These are phyloP conservation scores for Euplexia lucipara DNA, from an alignment of 2,888 invertebrate species.

Conservation along the genomic window DNA sequence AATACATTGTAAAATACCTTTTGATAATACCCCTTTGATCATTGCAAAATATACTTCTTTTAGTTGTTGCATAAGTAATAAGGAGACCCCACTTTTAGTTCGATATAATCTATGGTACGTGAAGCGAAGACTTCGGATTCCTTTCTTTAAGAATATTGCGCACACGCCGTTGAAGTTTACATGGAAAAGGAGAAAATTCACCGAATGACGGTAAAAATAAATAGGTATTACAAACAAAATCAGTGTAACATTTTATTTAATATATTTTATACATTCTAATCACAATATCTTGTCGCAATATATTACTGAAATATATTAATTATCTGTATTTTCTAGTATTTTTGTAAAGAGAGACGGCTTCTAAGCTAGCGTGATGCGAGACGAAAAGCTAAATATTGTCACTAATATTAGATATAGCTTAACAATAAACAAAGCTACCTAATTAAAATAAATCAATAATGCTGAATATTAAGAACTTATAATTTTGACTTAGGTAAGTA, in stretches of 20 bases:
- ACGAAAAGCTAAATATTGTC: constrained; percentile 1
- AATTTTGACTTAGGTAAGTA: constrained; percentile 16
- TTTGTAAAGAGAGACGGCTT: constrained; percentile 26
- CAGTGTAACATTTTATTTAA: constrained; percentile 63
- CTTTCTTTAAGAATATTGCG: no score
- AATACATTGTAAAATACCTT: no score
- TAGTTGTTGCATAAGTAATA: no score
- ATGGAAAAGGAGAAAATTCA: not conserved
- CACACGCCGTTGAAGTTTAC: no score
- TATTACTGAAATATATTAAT: constrained; percentile 61
- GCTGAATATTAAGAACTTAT: not conserved
- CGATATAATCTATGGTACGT: no score
- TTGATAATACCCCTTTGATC: no score
- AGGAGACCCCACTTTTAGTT: no score
- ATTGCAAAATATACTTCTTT: no score
- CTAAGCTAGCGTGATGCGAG: constrained; percentile 29
- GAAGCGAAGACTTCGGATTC: no score
- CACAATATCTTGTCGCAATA: constrained; percentile 59
- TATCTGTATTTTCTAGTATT: constrained; percentile 21
- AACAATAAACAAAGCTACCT: constrained; percentile 1
- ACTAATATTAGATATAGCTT: not conserved
- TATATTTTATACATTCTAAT: constrained; percentile 62
- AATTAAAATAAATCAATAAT: constrained; percentile 16
- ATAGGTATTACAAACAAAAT: constrained; percentile 37
- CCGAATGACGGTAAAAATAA: not conserved